phyloP scores from a whole-genome alignment of 2,888 invertebrate genomes.

The Hydrotaea diabolus region DNA sequence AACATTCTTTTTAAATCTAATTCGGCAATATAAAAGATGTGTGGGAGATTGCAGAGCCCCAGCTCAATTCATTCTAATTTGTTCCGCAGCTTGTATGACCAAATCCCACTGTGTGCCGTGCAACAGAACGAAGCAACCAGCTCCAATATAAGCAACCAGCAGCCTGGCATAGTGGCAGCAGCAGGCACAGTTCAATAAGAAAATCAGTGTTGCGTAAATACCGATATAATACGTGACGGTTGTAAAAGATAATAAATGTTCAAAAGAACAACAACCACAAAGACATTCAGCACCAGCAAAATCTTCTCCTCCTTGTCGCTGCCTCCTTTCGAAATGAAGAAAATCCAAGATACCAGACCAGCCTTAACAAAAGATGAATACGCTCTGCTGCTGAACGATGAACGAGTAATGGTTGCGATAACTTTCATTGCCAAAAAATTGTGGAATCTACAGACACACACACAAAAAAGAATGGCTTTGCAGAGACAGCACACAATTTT shows the following conservation, averaged over 20 bases:
- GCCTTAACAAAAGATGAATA: constrained; percentile 19
- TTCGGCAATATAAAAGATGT: no score
- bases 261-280: constrained; percentile 45
- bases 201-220: constrained; percentile 67
- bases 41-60: no score
- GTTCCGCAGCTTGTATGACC: no score
- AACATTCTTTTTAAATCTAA: no score
- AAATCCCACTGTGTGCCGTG: no score
- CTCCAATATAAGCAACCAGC: background rate
- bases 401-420: background rate
- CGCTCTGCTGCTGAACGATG: background rate
- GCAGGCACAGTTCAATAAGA: constrained; percentile 61
- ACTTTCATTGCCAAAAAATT: background rate
- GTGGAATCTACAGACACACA: background rate
- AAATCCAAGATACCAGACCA: background rate
- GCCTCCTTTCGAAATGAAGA: background rate
- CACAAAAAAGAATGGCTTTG: background rate
- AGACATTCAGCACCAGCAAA: background rate
- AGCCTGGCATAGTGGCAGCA: constrained; percentile 23
- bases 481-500: background rate
- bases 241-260: constrained; percentile 59
- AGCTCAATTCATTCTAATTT: no score
- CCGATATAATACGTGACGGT: constrained; percentile 66
- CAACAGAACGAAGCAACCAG: background rate
- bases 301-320: background rate